phyloP scores from a whole-genome alignment of 2,797 vertebrate genomes.

The Poecile montanus region DNA sequence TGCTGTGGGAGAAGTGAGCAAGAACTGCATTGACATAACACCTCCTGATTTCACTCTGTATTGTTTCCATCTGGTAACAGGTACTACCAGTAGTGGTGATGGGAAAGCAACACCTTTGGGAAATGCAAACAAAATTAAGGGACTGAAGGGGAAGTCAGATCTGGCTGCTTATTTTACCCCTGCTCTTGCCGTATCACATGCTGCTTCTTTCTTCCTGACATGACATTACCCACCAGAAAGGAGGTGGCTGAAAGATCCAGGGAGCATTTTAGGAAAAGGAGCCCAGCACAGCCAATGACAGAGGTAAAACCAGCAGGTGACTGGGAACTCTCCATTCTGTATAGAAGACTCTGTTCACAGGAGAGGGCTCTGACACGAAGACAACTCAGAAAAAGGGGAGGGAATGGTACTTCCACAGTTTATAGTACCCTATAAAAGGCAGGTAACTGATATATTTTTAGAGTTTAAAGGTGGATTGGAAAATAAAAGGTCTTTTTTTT shows the following conservation, averaged over 20 bases:
- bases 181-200: rapidly evolving
- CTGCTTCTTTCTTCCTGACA: neutral
- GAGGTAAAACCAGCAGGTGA: neutral
- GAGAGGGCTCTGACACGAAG: neutral
- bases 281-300: neutral
- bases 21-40: neutral
- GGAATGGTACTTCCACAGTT: neutral
- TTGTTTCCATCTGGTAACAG: neutral
- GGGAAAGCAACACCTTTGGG: neutral
- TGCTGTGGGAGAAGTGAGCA: neutral
- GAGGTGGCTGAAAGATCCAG: neutral
- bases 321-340: neutral
- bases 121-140: neutral
- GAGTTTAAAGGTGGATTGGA: neutral
- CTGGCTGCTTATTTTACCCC: neutral
- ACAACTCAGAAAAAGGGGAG: neutral
- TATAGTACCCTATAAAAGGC: neutral
- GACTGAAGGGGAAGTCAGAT: neutral
- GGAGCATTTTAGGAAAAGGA: neutral
- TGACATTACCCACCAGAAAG: neutral
- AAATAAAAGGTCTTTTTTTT: neutral
- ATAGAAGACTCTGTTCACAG: too few species aligned
- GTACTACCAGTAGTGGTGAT: neutral
- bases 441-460: neutral
- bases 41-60: neutral